Percentiles rank a stretch among this genome's conserved stretches.
Evolutionary conservation across 2,113 vertebrate species (phyloP).

Genomic region (Muscicapa adusta): DNA sequence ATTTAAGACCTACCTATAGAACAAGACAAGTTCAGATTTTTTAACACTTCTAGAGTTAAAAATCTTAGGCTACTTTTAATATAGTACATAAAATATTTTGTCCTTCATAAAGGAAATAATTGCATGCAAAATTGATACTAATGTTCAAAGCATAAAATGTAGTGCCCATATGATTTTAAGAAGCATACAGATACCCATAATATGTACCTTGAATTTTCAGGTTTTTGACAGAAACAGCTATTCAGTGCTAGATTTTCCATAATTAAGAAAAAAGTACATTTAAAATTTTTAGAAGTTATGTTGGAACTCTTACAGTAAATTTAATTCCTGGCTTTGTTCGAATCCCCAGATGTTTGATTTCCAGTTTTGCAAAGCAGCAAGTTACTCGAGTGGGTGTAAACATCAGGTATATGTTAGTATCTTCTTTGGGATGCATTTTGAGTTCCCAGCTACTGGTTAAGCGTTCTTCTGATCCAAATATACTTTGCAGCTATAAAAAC

Average conservation of each 20-base stretch:
- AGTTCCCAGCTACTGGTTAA: conserved; percentile 85
- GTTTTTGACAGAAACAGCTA: neutral
- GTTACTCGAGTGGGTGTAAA: conserved; percentile 90
- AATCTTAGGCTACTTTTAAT: neutral
- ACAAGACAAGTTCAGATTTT: neutral
- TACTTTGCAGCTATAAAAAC: conserved; percentile 84
- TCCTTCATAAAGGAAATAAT: neutral
- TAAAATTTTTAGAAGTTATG: neutral
- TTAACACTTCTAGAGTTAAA: neutral
- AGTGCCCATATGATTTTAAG: neutral
- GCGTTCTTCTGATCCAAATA: conserved; percentile 87
- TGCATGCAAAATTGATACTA: neutral
- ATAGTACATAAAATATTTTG: neutral
- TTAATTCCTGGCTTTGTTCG: conserved; percentile 86
- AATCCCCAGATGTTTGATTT: conserved; percentile 91
- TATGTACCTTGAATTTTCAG: neutral
- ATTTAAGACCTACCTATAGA: neutral
- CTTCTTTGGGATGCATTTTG: conserved; percentile 86
- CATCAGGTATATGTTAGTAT: conserved; percentile 82
- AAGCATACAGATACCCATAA: neutral
- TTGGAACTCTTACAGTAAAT: conserved; percentile 83
- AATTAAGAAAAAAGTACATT: neutral
- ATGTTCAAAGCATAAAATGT: neutral
- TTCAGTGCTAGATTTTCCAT: neutral
- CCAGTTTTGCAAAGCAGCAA: conserved; percentile 92